Evolutionary conservation across 2,888 invertebrate genomes (phyloP).

Genomic region (Phrixothrix hirtus): DNA sequence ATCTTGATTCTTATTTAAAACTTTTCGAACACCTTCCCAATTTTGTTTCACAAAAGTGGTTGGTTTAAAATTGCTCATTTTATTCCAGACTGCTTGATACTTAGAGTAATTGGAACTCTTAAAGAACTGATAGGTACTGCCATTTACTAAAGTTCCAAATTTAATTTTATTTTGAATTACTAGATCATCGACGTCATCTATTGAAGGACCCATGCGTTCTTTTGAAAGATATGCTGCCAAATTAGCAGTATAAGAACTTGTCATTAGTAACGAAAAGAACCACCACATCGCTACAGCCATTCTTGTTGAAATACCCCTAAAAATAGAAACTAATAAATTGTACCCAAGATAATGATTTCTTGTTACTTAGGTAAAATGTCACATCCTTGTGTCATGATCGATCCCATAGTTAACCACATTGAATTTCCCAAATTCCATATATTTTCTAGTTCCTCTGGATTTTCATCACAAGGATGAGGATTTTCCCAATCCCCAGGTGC

Average conservation of each 20-base stretch:
- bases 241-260: slow-evolving; percentile 93
- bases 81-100: slow-evolving; percentile 38
- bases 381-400: slow-evolving; percentile 92
- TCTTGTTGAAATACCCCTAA: slow-evolving; percentile 84
- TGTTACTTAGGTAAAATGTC: slow-evolving; percentile 87
- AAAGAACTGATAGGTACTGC: slow-evolving; percentile 93
- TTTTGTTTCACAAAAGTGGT: slow-evolving; percentile 83
- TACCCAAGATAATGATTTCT: too few relatives aligned
- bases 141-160: slow-evolving; percentile 86
- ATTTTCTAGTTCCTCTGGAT: slow-evolving; percentile 87
- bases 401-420: slow-evolving; percentile 91
- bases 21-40: slow-evolving; percentile 83
- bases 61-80: slow-evolving; percentile 79
- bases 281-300: slow-evolving; percentile 90
- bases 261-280: slow-evolving; percentile 91
- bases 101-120: slow-evolving; percentile 46
- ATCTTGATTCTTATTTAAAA: slow-evolving; percentile 74
- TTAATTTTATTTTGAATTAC: slow-evolving; percentile 93
- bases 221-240: slow-evolving; percentile 91
- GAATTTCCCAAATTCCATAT: slow-evolving; percentile 87
- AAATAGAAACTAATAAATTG: slow-evolving; percentile 19
- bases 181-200: slow-evolving; percentile 88
- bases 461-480: slow-evolving; percentile 87
- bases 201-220: slow-evolving; percentile 84
- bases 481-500: slow-evolving; percentile 93